phyloP scores from a whole-genome alignment of 1,140 invertebrate genomes.

The Eciton burchellii region DNA sequence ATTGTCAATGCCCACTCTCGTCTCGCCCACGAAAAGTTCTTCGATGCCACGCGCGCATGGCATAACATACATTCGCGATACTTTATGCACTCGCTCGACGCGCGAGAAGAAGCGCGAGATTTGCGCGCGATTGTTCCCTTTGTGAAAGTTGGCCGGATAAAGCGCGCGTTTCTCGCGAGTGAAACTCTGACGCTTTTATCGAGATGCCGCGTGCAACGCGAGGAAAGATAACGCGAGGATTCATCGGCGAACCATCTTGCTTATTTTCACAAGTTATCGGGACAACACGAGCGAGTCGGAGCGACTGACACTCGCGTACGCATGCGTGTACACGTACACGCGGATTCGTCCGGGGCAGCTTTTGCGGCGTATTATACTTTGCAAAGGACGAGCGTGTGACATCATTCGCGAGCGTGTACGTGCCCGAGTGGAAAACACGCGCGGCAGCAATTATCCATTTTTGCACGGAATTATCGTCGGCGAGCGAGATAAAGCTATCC shows the following conservation, averaged over 20 bases:
- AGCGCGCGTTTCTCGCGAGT: neutral
- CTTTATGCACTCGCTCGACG: too few species aligned
- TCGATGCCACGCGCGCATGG: too few species aligned
- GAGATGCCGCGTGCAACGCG: neutral
- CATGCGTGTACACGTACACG: slow-evolving; percentile 9
- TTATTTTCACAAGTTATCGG: slow-evolving; percentile 11
- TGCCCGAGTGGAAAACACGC: slow-evolving; percentile 81
- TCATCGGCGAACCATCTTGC: neutral
- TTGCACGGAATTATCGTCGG: slow-evolving; percentile 83
- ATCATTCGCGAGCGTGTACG: slow-evolving; percentile 79
- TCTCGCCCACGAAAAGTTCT: too few species aligned
- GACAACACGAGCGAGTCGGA: neutral
- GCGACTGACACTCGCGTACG: neutral
- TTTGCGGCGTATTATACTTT: slow-evolving; percentile 66
- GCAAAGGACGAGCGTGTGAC: slow-evolving; percentile 71
- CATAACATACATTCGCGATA: too few species aligned
- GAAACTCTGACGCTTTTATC: neutral
- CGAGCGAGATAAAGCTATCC: slow-evolving; percentile 76
- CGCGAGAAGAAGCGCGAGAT: too few species aligned
- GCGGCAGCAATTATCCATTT: slow-evolving; percentile 82
- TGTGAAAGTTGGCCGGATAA: neutral
- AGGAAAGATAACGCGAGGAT: slow-evolving; percentile 2
- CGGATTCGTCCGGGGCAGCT: too few species aligned
- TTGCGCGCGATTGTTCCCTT: neutral
- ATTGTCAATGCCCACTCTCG: too few species aligned